phyloP scores from a whole-genome alignment of 2,113 vertebrate genomes.

The Ochotona princeps region DNA sequence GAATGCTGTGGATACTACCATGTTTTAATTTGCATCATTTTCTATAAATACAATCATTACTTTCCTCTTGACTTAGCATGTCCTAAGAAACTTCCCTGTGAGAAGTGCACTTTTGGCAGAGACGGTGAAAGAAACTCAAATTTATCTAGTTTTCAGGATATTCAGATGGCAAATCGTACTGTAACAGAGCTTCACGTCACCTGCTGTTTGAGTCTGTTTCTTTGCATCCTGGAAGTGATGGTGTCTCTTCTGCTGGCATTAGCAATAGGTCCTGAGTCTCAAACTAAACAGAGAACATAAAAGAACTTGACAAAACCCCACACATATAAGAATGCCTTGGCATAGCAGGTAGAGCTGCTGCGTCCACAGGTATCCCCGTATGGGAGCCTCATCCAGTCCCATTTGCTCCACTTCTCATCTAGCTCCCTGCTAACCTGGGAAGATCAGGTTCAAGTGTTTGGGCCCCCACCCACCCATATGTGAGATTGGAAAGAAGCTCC shows the following conservation, averaged over 20 bases:
- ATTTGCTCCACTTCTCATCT: no score
- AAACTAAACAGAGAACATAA: not conserved
- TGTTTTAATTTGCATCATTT: not conserved
- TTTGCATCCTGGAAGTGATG: not conserved
- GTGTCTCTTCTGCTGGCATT: not conserved
- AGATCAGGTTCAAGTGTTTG: no score
- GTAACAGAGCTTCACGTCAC: not conserved
- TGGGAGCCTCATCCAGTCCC: no score
- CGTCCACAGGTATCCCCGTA: no score
- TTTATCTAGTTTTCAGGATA: not conserved
- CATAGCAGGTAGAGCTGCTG: no score
- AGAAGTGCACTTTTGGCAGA: not conserved
- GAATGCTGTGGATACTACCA: no score
- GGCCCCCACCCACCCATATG: no score
- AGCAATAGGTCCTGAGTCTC: not conserved
- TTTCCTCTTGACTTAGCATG: not conserved
- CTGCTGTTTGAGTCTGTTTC: not conserved
- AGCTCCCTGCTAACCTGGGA: no score
- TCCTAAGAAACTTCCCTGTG: not conserved
- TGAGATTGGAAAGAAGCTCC: no score
- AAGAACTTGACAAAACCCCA: not conserved
- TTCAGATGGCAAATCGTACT: not conserved
- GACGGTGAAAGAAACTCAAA: not conserved
- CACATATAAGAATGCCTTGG: no score
- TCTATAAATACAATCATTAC: not conserved